Evolutionary conservation across 2,888 invertebrate genomes (phyloP).

Genomic region (Linyphia triangularis): DNA sequence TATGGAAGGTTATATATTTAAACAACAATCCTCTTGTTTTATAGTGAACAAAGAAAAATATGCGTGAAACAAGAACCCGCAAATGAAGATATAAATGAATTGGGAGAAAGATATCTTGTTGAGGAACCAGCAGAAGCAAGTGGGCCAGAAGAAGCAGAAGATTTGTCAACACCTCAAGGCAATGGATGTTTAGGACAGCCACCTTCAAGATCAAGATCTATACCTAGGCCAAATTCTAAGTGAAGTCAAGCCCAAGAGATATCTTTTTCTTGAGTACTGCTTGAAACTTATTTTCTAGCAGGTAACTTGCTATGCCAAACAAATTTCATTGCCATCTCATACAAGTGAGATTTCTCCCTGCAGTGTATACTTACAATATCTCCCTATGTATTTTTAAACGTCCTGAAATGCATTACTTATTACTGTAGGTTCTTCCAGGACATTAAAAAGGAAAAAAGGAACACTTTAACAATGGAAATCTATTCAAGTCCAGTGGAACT

Average conservation of each 20-base stretch:
- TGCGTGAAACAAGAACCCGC: conserved; percentile 60
- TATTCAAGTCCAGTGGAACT: conserved; percentile 46
- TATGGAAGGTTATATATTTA: too few species aligned
- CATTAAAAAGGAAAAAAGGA: conserved; percentile 1
- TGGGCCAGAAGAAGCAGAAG: conserved; percentile 70
- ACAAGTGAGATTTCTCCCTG: conserved; percentile 4
- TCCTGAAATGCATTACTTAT: conserved; percentile 13
- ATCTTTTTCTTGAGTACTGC: conserved; percentile 9
- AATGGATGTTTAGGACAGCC: conserved; percentile 58
- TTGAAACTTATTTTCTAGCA: conserved; percentile 22
- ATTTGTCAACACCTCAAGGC: conserved; percentile 63
- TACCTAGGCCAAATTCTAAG: conserved; percentile 63
- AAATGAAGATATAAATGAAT: conserved; percentile 56
- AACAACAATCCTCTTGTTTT: too few species aligned
- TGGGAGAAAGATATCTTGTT: conserved; percentile 56
- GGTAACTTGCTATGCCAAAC: conserved; percentile 41
- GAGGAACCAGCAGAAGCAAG: conserved; percentile 69
- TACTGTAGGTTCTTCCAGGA: conserved; percentile 12
- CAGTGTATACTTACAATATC: conserved; percentile 16
- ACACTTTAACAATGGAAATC: conserved; percentile 9
- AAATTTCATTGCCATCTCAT: conserved; percentile 22
- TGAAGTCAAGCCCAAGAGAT: conserved; percentile 17
- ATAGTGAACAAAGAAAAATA: conserved; percentile 69
- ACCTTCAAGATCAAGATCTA: conserved; percentile 56
- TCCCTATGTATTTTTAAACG: background rate